These are phyloP conservation scores for Euleptes europaea DNA, from an alignment of 2,113 vertebrate species.

Conservation along the genomic window DNA sequence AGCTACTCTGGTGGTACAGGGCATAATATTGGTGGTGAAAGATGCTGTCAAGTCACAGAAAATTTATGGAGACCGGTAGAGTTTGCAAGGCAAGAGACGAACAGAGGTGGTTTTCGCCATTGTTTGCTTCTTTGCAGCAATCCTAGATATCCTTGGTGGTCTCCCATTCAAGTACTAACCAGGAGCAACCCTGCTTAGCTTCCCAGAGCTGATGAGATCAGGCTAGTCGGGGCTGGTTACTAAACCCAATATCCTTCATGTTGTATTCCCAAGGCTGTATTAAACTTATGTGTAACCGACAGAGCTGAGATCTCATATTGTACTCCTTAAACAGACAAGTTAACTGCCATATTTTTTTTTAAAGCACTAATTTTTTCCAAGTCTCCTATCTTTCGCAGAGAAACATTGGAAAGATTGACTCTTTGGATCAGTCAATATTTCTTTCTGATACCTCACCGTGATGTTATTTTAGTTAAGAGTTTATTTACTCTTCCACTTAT, in stretches of 20 bases:
- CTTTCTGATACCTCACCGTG: neutral
- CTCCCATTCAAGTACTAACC: no score
- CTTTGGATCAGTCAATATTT: constrained; percentile 7
- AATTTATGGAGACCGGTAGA: no score
- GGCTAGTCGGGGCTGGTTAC: neutral
- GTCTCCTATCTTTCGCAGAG: neutral
- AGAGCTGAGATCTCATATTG: neutral
- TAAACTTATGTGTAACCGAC: neutral
- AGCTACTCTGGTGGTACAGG: neutral
- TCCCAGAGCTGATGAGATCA: neutral
- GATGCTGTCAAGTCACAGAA: no score
- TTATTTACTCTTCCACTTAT: neutral
- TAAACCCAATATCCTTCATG: neutral
- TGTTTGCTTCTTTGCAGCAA: no score
- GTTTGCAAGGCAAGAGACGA: no score
- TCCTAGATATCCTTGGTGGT: no score
- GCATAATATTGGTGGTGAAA: no score
- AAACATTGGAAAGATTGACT: neutral
- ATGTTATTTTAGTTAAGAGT: constrained; percentile 6
- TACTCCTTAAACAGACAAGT: neutral
- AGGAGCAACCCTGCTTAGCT: no score
- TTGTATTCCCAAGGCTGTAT: no score
- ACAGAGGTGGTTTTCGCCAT: no score
- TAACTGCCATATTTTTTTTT: neutral
- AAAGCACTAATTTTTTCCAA: neutral